Evolutionary conservation across 2,113 vertebrate species (phyloP), one percentile per base, ranked within the genome.

Genomic region (Hippocampus mohnikei): DNA sequence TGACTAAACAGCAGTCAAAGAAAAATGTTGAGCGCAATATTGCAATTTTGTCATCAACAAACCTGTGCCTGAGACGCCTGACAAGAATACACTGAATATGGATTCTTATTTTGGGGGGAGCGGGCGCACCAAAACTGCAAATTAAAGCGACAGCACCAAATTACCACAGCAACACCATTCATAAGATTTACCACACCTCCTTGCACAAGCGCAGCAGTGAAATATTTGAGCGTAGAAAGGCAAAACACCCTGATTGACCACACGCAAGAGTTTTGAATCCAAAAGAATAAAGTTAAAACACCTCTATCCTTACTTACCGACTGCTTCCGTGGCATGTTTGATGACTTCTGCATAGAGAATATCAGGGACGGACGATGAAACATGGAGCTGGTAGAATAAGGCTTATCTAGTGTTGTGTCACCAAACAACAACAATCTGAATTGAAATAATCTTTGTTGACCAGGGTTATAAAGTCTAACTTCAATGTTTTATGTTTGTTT

Each of bases 151-250:
- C 42, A 77, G 77, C 66, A 25, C 50, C 56, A 66, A 16, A 78
- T 88, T 76, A 67, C 87, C 87, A 89, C 88, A 73, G 90, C 85
- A 89, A 90, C 88, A 82, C 61, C 70, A 76, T 74, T 69, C 63
- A 77, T 75, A 73, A 62, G 66, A 84, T 59, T 29, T 27, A 29
- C 27, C 58, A 18, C 25, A 60, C 58, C 15, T 33, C 58, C 16
- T 33, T 18, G 58, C 58, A 33, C 27, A 60, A 60, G 27, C 16
- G 0, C 16, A 8, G 27, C 15, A 33, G 58, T 60, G 15, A 18
- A 60, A 27, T 25, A 5, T 33, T 60, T 15, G 6, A 21, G 60
- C 33, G 9, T 15, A 46, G n/a, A 44, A 27, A 64, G 27, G 12
- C n/a, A 25, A 15, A 46, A 27, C 23, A 46, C 62, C 62, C 41